These are phyloP conservation scores for Therioaphis trifolii DNA, from an alignment of 2,888 invertebrate species.

Conservation along the genomic window DNA sequence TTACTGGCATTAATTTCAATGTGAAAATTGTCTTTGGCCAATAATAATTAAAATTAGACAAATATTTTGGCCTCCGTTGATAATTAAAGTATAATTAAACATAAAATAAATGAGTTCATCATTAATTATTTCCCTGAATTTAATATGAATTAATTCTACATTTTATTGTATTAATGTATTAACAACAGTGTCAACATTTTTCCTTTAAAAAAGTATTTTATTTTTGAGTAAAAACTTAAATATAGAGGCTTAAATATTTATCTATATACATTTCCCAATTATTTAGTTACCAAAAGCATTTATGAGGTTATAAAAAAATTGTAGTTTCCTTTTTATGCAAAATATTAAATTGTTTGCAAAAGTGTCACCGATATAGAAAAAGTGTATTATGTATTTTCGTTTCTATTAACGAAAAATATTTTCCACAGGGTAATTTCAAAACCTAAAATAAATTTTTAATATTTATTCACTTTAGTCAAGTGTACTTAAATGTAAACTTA, in stretches of 20 bases:
- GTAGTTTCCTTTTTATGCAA: conserved; percentile 41
- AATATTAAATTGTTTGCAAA: conserved; percentile 46
- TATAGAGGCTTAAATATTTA: conserved; percentile 41
- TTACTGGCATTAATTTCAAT: conserved; percentile 18
- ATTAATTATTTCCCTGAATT: neutral
- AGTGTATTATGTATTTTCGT: conserved; percentile 42
- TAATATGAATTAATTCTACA: neutral
- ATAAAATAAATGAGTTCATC: neutral
- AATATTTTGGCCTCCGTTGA: conserved; percentile 15
- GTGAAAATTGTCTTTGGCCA: conserved; percentile 35
- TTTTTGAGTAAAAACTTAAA: neutral
- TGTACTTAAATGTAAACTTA: conserved; percentile 60
- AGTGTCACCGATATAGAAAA: conserved; percentile 36
- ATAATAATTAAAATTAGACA: conserved; percentile 48
- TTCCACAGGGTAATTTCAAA: conserved; percentile 60
- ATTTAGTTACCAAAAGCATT: conserved; percentile 62
- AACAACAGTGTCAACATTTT: neutral
- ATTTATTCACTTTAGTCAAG: conserved; percentile 62
- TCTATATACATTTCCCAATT: conserved; percentile 40
- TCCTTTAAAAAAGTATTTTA: no score
- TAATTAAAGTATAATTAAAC: neutral
- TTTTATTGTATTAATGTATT: neutral
- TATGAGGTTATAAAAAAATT: conserved; percentile 37
- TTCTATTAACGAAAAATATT: conserved; percentile 39
- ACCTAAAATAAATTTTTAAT: conserved; percentile 41